Conservation (phyloP, 2,797 vertebrate species). For the Cottoperca gobio region DNA sequence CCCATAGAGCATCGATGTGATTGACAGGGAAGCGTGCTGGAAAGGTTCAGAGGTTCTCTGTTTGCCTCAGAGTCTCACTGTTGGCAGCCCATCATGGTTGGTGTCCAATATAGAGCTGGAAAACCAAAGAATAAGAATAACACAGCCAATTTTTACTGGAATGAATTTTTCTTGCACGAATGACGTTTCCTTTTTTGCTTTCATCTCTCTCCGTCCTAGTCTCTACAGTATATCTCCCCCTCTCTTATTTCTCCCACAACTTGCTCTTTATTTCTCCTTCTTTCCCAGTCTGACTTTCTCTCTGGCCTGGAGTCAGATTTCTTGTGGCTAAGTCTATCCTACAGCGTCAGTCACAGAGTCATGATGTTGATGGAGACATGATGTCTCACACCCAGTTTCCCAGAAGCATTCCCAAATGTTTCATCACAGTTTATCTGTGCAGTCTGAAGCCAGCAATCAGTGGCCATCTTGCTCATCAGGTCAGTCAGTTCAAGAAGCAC, state of each 20-base stretch:
- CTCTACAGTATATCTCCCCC: slow-evolving; percentile 6
- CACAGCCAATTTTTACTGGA: slow-evolving; percentile 54
- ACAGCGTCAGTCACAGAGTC: slow-evolving; percentile 34
- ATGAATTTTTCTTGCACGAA: slow-evolving; percentile 25
- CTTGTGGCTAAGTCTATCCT: slow-evolving; percentile 41
- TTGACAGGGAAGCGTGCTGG: slow-evolving; percentile 70
- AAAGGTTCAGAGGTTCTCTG: slow-evolving; percentile 51
- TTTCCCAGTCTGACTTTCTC: slow-evolving; percentile 25
- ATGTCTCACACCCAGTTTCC: slow-evolving; percentile 67
- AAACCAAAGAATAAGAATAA: slow-evolving; percentile 66
- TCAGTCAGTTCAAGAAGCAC: slow-evolving; percentile 5
- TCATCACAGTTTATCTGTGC: slow-evolving; percentile 41
- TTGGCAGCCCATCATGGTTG: slow-evolving; percentile 18
- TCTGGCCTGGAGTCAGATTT: slow-evolving; percentile 48
- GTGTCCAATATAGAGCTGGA: slow-evolving; percentile 46
- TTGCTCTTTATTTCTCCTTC: slow-evolving; percentile 21
- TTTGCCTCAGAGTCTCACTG: slow-evolving; percentile 50
- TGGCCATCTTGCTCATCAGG: neutral
- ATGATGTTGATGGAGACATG: slow-evolving; percentile 58
- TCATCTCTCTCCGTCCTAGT: slow-evolving; percentile 20
- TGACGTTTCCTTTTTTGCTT: slow-evolving; percentile 35
- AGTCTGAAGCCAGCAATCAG: slow-evolving; percentile 21
- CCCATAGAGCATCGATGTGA: slow-evolving; percentile 52
- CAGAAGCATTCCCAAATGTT: slow-evolving; percentile 58
- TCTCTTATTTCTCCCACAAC: slow-evolving; percentile 1